These are phyloP conservation scores for Argyra leucocephala DNA, from an alignment of 2,888 invertebrate species.

Conservation along the genomic window DNA sequence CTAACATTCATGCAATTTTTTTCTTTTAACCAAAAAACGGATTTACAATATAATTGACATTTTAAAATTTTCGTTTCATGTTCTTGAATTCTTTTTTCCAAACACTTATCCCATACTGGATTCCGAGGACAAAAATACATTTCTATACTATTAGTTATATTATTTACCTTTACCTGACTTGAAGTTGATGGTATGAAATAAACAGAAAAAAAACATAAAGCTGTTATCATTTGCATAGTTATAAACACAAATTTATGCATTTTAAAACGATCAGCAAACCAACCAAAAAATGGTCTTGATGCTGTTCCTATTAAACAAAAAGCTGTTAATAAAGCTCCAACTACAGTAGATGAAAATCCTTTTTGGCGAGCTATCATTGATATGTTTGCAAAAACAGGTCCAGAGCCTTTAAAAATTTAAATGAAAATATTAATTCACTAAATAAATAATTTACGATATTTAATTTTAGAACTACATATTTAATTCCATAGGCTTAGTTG, in stretches of 20 bases:
- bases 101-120: neutral
- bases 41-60: conserved; percentile 48
- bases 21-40: conserved; percentile 47
- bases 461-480: too few relatives aligned
- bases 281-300: conserved; percentile 64
- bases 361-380: conserved; percentile 58
- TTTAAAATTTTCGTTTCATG: conserved; percentile 24
- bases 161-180: conserved; percentile 49
- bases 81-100: conserved; percentile 35
- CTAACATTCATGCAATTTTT: conserved; percentile 40
- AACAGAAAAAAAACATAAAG: conserved; percentile 54
- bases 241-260: conserved; percentile 57
- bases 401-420: conserved; percentile 51
- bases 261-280: conserved; percentile 61
- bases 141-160: conserved; percentile 46
- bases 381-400: conserved; percentile 60
- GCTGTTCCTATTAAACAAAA: conserved; percentile 65
- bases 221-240: conserved; percentile 55
- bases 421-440: too few relatives aligned
- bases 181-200: conserved; percentile 56
- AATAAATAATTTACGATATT: too few relatives aligned
- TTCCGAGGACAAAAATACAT: conserved; percentile 47
- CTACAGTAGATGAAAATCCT: conserved; percentile 61
- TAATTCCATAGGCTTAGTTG: too few relatives aligned
- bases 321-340: conserved; percentile 62